A percentile compares a stretch with the other conserved stretches of the same genome.
Conservation (phyloP, 30 jellyfish, hydroid and myxozoan genomes). For the Turritopsis dohrnii region DNA sequence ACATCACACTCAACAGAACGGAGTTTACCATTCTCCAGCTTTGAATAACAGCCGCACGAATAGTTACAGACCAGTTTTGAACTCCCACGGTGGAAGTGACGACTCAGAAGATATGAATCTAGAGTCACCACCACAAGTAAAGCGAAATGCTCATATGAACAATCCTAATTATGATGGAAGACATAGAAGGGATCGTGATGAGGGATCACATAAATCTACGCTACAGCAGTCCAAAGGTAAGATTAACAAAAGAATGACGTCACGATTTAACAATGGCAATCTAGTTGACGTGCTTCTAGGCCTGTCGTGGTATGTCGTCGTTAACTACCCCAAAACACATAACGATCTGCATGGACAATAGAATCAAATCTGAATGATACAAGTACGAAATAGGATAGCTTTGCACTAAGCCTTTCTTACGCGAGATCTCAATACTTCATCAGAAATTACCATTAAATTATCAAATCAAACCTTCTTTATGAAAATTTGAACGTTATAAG, state of each 20-base stretch:
- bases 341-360: too few relatives aligned
- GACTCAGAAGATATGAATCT: neutral
- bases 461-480: too few relatives aligned
- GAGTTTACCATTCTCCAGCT: constrained; percentile 17
- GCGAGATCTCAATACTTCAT: too few relatives aligned
- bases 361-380: too few relatives aligned
- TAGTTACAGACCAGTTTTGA: neutral
- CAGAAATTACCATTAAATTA: too few relatives aligned
- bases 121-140: constrained; percentile 10
- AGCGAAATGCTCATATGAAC: neutral
- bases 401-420: too few relatives aligned
- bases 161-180: neutral
- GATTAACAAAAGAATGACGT: neutral
- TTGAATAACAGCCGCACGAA: neutral
- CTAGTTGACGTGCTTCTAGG: neutral
- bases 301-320: too few relatives aligned
- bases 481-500: neutral
- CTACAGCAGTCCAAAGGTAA: neutral
- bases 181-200: neutral
- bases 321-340: too few relatives aligned
- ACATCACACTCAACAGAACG: constrained; percentile 14
- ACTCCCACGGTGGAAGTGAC: constrained; percentile 10
- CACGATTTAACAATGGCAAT: neutral
- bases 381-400: too few relatives aligned
- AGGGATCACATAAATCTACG: neutral